Base-by-base conservation (phyloP, 2,888 invertebrate species). In the Heterodera filipjevi region DNA sequence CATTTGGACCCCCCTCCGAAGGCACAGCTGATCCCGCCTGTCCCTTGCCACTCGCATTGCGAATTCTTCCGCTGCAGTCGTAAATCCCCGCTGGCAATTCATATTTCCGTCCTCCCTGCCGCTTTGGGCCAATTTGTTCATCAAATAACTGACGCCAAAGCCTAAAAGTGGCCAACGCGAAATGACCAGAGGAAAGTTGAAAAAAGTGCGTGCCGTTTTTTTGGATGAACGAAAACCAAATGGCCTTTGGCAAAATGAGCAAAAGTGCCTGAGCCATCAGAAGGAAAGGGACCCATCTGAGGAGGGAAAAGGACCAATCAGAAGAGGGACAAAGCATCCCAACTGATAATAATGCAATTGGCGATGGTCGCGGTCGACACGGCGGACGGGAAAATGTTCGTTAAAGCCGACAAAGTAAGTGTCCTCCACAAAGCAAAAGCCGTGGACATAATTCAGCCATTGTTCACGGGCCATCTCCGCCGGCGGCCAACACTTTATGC, bases 261-360 rank as follows among this genome's bases (percentile, higher is more conserved):
- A 59, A n/a, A 32, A 19, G 75, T 22, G 44, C 83, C 72, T 88
- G 86, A 22, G 85, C 77, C 32, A 84, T 79, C 46, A 89, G 83
- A 39, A 89, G 82, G 80, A 89, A 87, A 10, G 89, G 88, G 12
- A 89, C 89, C 89, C 89, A 89, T 82, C 68, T 68, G 33, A 74
- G 2, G 16, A 49, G 14, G 10, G 27, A 59, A 59, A 27, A 2
- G 10, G 59, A 19, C 22, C n/a, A 19, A 8, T n/a, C 27, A n/a
- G 27, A 59, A 6, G 8, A 22, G n/a, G 1, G 10, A 27, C 27
- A 27, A 10, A n/a, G 6, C 27, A 85, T 88, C 89, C 89, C n/a
- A 89, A 89, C 83, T 89, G 85, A 81, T 87, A 88, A 77, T 82
- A 85, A n/a, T 71, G 79, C 14, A 82, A 39, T 72, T 82, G 81